These are phyloP conservation scores for Mirounga angustirostris DNA, from an alignment of 2,113 vertebrate genomes.

Conservation along the genomic window DNA sequence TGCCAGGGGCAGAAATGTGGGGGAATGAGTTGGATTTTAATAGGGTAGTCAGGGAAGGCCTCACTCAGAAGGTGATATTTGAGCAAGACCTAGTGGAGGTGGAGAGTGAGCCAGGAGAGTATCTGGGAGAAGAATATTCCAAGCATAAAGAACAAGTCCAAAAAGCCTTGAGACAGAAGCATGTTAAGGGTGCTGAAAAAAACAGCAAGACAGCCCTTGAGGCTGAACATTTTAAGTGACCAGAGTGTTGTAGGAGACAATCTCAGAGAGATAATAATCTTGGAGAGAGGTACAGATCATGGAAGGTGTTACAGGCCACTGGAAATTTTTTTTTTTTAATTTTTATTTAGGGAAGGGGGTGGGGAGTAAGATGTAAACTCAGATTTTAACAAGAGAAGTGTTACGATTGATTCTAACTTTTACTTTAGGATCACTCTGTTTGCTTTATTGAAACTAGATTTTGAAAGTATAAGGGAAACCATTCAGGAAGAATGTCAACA, in stretches of 20 bases:
- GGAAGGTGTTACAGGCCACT: neutral
- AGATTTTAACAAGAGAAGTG: conserved; percentile 3
- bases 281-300: neutral
- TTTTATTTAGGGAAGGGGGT: neutral
- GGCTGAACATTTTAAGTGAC: neutral
- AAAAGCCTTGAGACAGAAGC: neutral
- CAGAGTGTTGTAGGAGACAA: neutral
- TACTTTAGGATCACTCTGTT: neutral
- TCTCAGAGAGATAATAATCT: neutral
- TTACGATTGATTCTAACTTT: neutral
- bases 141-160: neutral
- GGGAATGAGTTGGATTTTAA: neutral
- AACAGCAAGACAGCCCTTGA: neutral
- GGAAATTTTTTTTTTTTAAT: neutral
- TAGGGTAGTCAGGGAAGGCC: neutral
- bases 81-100: neutral
- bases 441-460: neutral
- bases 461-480: neutral
- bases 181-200: neutral
- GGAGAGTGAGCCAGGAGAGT: neutral
- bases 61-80: neutral
- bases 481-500: neutral
- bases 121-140: neutral
- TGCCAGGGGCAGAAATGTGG: neutral
- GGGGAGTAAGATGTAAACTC: neutral